Evolutionary conservation across 2,113 vertebrate species (phyloP).

Genomic region (Hippocampus abdominalis): DNA sequence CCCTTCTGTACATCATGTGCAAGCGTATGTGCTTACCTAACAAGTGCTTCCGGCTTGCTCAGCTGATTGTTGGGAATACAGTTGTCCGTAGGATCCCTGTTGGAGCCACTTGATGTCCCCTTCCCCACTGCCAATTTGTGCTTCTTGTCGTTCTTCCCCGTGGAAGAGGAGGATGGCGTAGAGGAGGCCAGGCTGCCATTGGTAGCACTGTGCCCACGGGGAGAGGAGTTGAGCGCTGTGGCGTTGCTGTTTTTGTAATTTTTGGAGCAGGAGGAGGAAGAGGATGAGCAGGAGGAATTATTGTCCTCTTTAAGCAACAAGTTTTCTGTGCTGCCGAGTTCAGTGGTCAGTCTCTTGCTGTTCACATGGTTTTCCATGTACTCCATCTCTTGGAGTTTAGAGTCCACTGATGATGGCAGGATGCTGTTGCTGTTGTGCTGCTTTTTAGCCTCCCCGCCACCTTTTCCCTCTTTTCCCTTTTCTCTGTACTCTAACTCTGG

Average conservation of each 20-base stretch:
- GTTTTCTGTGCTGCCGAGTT: constrained; percentile 97
- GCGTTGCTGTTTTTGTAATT: constrained; percentile 93
- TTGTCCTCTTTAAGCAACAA: constrained; percentile 94
- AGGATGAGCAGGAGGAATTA: constrained; percentile 73
- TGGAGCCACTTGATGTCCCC: constrained; percentile 72
- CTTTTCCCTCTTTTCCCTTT: constrained; percentile 86
- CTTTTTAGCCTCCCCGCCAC: constrained; percentile 85
- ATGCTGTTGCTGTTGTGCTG: constrained; percentile 92
- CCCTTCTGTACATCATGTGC: not conserved
- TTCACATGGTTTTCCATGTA: constrained; percentile 99
- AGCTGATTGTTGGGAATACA: constrained; percentile 99
- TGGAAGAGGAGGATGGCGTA: constrained; percentile 75
- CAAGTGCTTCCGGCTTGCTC: constrained; percentile 92
- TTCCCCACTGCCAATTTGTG: constrained; percentile 88
- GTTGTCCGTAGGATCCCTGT: constrained; percentile 93
- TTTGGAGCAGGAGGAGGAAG: constrained; percentile 80
- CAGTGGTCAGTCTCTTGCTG: constrained; percentile 96
- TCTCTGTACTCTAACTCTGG: constrained; percentile 97
- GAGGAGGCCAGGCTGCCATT: constrained; percentile 90
- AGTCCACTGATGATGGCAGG: constrained; percentile 89
- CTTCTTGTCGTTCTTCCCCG: constrained; percentile 91
- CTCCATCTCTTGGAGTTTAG: constrained; percentile 98
- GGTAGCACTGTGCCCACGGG: constrained; percentile 86
- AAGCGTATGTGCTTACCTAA: constrained; percentile 77
- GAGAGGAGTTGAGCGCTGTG: constrained; percentile 85